phyloP scores from a whole-genome alignment of 1,140 invertebrate species.

The Pteromalus puparum region DNA sequence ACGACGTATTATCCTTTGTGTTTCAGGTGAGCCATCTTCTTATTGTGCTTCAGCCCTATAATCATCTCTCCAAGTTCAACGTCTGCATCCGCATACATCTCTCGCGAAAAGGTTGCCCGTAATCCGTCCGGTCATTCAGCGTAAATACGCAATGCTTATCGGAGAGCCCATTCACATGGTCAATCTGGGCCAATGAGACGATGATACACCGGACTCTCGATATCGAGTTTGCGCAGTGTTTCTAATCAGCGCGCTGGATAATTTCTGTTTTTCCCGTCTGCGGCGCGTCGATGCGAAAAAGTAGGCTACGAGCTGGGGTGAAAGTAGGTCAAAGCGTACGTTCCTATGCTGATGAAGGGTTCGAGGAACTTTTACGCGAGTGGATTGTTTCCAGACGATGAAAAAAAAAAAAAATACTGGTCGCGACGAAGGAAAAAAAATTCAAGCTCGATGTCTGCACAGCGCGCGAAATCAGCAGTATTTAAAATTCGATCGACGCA shows the following conservation, averaged over 20 bases:
- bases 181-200: conserved; percentile 65
- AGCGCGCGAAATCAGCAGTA: conserved; percentile 42
- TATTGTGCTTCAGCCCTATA: neutral
- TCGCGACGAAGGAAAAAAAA: too few relatives aligned
- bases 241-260: conserved; percentile 41
- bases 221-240: neutral
- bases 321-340: neutral
- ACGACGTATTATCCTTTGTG: conserved; percentile 47
- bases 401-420: too few relatives aligned
- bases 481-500: conserved; percentile 41
- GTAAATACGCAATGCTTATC: neutral
- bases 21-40: conserved; percentile 55
- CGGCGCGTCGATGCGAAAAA: conserved; percentile 26
- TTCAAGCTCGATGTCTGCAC: too few relatives aligned
- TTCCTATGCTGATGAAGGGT: neutral
- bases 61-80: conserved; percentile 28
- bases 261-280: conserved; percentile 30
- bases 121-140: conserved; percentile 29
- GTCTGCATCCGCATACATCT: neutral
- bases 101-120: conserved; percentile 21
- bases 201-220: neutral
- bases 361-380: neutral
- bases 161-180: conserved; percentile 57
- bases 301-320: neutral
- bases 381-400: neutral